Conservation (phyloP, 2,113 vertebrate species). For the Bambusicola thoracicus region DNA sequence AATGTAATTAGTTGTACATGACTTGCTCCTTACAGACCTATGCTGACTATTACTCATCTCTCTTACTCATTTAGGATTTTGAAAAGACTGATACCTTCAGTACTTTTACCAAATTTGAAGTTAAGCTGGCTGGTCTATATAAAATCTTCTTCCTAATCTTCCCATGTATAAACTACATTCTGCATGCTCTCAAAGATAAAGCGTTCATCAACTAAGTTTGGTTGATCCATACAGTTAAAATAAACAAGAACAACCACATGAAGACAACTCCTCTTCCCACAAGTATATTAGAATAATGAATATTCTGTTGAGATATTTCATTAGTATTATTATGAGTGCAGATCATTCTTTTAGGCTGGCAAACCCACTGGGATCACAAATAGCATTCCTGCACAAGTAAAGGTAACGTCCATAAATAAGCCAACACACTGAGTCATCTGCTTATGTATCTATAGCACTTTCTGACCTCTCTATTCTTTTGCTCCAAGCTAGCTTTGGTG, state of each 20-base stretch:
- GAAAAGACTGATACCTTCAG: not conserved
- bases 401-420: not conserved
- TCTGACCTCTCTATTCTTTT: not conserved
- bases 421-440: not conserved
- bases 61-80: not conserved
- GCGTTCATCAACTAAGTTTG: not conserved
- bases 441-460: accelerated
- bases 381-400: not conserved
- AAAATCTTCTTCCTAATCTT: not conserved
- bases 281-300: not conserved
- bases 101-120: not conserved
- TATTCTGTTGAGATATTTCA: not conserved
- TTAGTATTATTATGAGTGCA: not conserved
- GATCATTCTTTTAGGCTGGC: not conserved
- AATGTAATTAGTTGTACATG: not conserved
- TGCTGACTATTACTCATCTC: not conserved
- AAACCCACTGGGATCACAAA: not conserved
- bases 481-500: not conserved
- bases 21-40: not conserved
- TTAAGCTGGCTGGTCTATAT: not conserved
- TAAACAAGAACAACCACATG: not conserved
- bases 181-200: not conserved
- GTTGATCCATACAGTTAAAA: accelerated
- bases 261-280: not conserved
- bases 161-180: not conserved